phyloP scores from a whole-genome alignment of 2,797 vertebrate genomes.

The Anguilla anguilla region DNA sequence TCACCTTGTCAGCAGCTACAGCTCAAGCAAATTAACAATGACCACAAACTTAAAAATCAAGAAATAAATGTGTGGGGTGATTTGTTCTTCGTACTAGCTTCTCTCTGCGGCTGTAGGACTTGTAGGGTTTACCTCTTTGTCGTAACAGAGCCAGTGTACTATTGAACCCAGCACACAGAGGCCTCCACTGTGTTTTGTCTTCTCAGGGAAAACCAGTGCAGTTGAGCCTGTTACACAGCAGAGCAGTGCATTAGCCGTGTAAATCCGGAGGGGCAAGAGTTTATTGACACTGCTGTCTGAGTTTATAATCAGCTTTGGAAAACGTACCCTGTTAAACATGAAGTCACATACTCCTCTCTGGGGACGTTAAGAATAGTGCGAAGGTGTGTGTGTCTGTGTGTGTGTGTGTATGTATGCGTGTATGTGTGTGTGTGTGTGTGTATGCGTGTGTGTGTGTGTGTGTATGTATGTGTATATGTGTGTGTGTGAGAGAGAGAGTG shows the following conservation, averaged over 20 bases:
- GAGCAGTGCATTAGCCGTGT: slow-evolving; percentile 10
- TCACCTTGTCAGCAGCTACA: background rate
- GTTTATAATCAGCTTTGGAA: slow-evolving; percentile 23
- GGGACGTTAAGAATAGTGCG: slow-evolving; percentile 4
- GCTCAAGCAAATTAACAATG: background rate
- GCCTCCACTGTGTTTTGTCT: slow-evolving; percentile 26
- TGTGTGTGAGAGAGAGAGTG: background rate
- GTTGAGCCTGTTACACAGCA: slow-evolving; percentile 14
- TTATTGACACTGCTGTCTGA: slow-evolving; percentile 30
- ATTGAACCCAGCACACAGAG: slow-evolving; percentile 13
- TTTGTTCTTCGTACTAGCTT: background rate
- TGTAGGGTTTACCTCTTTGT: background rate
- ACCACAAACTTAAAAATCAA: background rate
- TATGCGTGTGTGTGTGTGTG: slow-evolving; percentile 1
- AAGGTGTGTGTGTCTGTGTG: slow-evolving; percentile 5
- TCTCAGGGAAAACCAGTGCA: background rate
- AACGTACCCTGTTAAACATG: background rate
- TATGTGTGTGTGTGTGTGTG: background rate
- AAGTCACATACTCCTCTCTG: background rate
- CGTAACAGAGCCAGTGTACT: background rate
- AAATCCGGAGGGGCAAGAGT: slow-evolving; percentile 24
- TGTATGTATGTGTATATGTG: background rate
- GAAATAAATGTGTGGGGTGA: background rate
- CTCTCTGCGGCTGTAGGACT: background rate
- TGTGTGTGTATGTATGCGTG: background rate